Conservation (phyloP, 2,797 vertebrate species). For the Thalassophryne amazonica region DNA sequence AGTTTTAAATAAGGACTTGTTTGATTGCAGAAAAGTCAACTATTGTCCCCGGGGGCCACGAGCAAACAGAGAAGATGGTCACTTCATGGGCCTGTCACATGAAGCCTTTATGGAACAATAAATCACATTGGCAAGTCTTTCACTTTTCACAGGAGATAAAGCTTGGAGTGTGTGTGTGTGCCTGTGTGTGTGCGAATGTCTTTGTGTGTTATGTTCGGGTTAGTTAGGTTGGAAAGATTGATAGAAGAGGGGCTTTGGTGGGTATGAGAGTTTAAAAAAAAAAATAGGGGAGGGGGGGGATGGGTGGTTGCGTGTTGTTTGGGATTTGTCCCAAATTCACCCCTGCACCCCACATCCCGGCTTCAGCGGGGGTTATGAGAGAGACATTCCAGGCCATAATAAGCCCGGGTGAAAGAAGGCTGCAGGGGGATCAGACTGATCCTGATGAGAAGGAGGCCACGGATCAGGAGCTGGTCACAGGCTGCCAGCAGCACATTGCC, state of each 20-base stretch:
- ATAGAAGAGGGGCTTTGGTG: constrained; percentile 36
- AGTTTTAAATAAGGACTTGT: constrained; percentile 38
- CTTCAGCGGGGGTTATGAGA: constrained; percentile 61
- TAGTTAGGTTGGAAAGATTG: constrained; percentile 28
- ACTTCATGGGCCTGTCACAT: constrained; percentile 55
- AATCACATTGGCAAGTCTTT: constrained; percentile 71
- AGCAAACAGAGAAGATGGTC: constrained; percentile 66
- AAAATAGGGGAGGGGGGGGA: constrained; percentile 12
- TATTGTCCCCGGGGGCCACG: constrained; percentile 67
- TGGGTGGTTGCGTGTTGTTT: constrained; percentile 39
- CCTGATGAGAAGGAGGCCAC: constrained; percentile 71
- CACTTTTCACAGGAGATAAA: constrained; percentile 46
- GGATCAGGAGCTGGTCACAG: constrained; percentile 65
- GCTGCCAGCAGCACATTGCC: constrained; percentile 67
- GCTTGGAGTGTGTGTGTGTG: constrained; percentile 16
- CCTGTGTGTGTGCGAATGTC: constrained; percentile 4
- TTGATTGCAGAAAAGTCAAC: constrained; percentile 58
- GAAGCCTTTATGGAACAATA: constrained; percentile 78
- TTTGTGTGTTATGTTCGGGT: constrained; percentile 27
- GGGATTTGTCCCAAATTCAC: constrained; percentile 69
- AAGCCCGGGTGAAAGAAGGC: constrained; percentile 69
- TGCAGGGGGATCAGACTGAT: constrained; percentile 71
- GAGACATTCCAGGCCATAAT: constrained; percentile 74
- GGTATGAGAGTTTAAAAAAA: constrained; percentile 17
- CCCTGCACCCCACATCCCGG: constrained; percentile 64